These are phyloP conservation scores for Chironomus tentans DNA, from an alignment of 2,888 invertebrate genomes.

Conservation along the genomic window DNA sequence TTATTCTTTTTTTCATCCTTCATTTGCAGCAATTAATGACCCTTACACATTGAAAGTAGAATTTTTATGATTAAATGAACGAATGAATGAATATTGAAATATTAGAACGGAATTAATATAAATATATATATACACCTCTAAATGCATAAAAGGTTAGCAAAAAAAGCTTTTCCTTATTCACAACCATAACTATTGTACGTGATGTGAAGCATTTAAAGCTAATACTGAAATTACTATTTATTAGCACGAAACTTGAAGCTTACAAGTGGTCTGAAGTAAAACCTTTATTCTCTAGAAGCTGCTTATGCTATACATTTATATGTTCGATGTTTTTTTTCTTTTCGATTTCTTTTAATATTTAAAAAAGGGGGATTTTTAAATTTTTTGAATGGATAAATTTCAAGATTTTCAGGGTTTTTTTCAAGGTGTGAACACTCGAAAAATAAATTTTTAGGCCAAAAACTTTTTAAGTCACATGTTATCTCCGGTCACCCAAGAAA, in stretches of 20 bases:
- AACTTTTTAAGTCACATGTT: too few species aligned
- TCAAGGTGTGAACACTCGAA: too few species aligned
- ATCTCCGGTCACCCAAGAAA: too few species aligned
- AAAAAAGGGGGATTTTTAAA: too few species aligned
- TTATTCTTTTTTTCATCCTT: background rate
- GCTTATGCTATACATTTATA: too few species aligned
- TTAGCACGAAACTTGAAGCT: conserved; percentile 12
- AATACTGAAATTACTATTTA: conserved; percentile 17
- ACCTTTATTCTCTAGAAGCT: too few species aligned
- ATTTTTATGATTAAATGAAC: background rate
- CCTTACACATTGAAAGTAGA: background rate
- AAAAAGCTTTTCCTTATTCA: background rate
- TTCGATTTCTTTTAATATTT: too few species aligned
- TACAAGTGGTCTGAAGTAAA: background rate
- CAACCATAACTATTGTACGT: background rate
- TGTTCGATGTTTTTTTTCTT: too few species aligned
- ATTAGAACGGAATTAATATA: background rate
- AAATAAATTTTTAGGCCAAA: too few species aligned
- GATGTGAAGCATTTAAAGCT: conserved; percentile 12
- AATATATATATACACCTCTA: background rate
- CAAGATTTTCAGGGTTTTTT: too few species aligned
- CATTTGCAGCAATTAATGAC: background rate
- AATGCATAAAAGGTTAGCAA: background rate
- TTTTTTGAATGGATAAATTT: too few species aligned
- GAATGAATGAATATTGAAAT: background rate